Base-by-base conservation (phyloP, 2,113 vertebrate genomes). In the Oryzias javanicus region DNA sequence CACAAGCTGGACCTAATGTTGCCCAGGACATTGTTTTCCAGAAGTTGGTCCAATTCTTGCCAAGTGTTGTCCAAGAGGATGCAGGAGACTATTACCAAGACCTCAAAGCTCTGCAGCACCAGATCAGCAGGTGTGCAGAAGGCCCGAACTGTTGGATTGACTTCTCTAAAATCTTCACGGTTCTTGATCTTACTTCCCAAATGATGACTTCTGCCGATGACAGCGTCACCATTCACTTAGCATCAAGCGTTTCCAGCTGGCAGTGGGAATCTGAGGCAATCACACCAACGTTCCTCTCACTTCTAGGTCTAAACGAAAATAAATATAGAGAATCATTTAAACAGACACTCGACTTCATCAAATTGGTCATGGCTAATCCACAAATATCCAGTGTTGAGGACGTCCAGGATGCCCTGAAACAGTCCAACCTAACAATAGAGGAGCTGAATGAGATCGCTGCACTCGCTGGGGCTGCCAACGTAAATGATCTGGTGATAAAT, bases 381-480 rank as follows among this genome's bases (percentile, higher is more conserved):
- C 78, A 77, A 53, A 44, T 87, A 47, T 56, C 73, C 5, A 62
- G 56, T 50, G 57, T 90, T 29, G 78, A 88, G 57, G 50, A 83
- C 54, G 80, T 90, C 44, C 79, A 88, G 57, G 50, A 83, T 56
- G 81, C 76, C 15, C 74, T 92, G 44, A 35, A 14, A 47, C 67
- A 70, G 55, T 78, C 88, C 41, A 86, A 90, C 63, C 54, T 91
- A 24, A 91, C 85, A 5, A 24, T 86, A 2, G 59, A 42, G 15
- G 83, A 91, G 20, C 74, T 91, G 35, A 58, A 85, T 15, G 18
- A 42, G 44, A 46, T 90, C 17, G 12, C 68, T 20, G 16, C 63
- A 14, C 45, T 85, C 6, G 55, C 60, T n/a, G 71, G 76, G 27
- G 72, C 74, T 55, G 57, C 60, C 17, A 79, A 80, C 48, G 15